Conservation (phyloP, 1,140 invertebrate species). For the Nomia melanderi region DNA sequence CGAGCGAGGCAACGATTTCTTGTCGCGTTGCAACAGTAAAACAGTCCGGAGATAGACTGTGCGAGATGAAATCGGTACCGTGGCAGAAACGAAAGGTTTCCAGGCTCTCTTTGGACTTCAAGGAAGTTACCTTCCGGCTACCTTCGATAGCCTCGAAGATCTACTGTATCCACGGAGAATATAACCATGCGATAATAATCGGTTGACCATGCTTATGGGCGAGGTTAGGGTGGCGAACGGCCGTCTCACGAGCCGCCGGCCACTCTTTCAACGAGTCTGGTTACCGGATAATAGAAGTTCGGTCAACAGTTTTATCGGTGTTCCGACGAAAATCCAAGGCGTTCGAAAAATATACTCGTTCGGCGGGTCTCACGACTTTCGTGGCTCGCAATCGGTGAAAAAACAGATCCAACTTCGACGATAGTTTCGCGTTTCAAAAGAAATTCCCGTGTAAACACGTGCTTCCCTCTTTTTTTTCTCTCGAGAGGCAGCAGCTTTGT, state of each 20-base stretch:
- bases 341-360: too few relatives aligned
- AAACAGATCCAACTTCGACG: too few relatives aligned
- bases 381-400: too few relatives aligned
- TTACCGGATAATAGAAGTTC: constrained; percentile 56
- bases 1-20: constrained; percentile 38
- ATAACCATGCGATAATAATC: constrained; percentile 63
- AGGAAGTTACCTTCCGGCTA: constrained; percentile 71
- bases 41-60: constrained; percentile 43
- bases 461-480: too few relatives aligned
- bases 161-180: constrained; percentile 53
- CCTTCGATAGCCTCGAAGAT: constrained; percentile 61
- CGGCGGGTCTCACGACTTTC: too few relatives aligned
- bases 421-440: too few relatives aligned
- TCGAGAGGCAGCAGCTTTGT: too few relatives aligned
- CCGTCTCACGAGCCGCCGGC: constrained; percentile 48
- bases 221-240: constrained; percentile 38
- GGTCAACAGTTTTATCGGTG: constrained; percentile 6
- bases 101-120: constrained; percentile 53
- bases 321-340: not conserved
- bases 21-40: constrained; percentile 55
- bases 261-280: constrained; percentile 56
- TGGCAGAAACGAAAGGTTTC: constrained; percentile 66
- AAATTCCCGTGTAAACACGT: too few relatives aligned
- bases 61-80: constrained; percentile 69
- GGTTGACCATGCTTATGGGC: constrained; percentile 51